A percentile compares a stretch with the other conserved stretches of the same genome.
Evolutionary conservation across 2,888 invertebrate genomes (phyloP).

Genomic region (Limnephilus marmoratus): DNA sequence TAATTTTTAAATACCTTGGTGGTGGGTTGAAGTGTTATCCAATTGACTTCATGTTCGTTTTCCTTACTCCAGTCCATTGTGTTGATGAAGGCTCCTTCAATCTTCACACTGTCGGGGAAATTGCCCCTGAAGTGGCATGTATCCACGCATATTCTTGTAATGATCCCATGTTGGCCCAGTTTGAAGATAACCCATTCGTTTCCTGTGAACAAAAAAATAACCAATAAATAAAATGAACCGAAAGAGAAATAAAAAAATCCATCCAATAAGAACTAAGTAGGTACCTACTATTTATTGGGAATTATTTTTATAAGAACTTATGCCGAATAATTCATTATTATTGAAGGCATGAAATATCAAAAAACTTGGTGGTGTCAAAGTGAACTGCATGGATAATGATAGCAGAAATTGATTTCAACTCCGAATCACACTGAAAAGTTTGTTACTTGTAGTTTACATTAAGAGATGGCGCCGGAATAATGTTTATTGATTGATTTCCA

Average conservation of each 20-base stretch:
- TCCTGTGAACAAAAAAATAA: constrained; percentile 70
- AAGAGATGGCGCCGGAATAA: neutral
- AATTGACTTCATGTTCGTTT: constrained; percentile 68
- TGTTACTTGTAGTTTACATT: neutral
- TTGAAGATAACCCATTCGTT: constrained; percentile 81
- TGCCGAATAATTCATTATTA: neutral
- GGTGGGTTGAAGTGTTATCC: constrained; percentile 75
- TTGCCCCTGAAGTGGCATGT: constrained; percentile 82
- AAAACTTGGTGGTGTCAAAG: too few species aligned
- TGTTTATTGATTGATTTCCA: neutral
- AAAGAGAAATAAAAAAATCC: neutral
- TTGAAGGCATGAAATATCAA: neutral
- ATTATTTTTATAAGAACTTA: neutral
- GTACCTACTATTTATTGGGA: neutral
- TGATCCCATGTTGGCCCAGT: constrained; percentile 76
- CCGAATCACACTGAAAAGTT: neutral
- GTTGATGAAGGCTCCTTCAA: constrained; percentile 75
- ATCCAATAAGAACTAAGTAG: neutral
- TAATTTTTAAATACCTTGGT: constrained; percentile 73
- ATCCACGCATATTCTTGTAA: constrained; percentile 77
- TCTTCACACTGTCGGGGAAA: constrained; percentile 79
- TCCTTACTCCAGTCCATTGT: constrained; percentile 70
- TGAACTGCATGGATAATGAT: neutral
- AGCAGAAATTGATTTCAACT: too few species aligned
- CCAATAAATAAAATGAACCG: constrained; percentile 11